Conservation (phyloP, 2,797 vertebrate species). For the Diplodus sargus region DNA sequence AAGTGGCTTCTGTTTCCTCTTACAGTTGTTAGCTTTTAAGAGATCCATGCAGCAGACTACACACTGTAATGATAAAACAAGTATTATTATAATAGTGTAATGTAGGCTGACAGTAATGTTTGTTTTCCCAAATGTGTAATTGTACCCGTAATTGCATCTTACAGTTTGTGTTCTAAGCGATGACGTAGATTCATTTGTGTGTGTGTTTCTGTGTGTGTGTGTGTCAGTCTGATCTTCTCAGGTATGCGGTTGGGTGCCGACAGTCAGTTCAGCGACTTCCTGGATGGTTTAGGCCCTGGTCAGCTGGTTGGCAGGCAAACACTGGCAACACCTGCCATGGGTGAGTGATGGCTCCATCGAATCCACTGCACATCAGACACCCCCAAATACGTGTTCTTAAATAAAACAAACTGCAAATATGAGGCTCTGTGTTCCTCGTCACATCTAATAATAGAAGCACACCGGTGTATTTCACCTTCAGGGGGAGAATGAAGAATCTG, state of each 20-base stretch:
- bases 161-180: neutral
- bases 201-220: conserved; percentile 36
- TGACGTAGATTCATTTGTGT: neutral
- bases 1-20: neutral
- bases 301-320: conserved; percentile 98
- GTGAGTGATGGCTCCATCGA: conserved; percentile 77
- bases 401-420: neutral
- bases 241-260: conserved; percentile 96
- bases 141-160: neutral
- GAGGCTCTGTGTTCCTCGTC: neutral
- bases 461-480: neutral
- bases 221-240: conserved; percentile 95
- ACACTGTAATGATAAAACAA: neutral
- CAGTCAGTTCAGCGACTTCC: conserved; percentile 98
- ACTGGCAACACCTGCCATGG: conserved; percentile 97
- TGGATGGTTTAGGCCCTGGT: conserved; percentile 96
- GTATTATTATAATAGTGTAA: neutral
- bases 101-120: neutral
- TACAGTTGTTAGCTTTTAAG: too few relatives aligned
- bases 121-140: neutral
- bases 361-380: neutral
- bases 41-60: neutral
- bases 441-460: neutral
- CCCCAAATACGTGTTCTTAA: neutral
- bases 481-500: too few relatives aligned